Conservation (phyloP, 2,113 vertebrate genomes). For the Thunnus maccoyii region DNA sequence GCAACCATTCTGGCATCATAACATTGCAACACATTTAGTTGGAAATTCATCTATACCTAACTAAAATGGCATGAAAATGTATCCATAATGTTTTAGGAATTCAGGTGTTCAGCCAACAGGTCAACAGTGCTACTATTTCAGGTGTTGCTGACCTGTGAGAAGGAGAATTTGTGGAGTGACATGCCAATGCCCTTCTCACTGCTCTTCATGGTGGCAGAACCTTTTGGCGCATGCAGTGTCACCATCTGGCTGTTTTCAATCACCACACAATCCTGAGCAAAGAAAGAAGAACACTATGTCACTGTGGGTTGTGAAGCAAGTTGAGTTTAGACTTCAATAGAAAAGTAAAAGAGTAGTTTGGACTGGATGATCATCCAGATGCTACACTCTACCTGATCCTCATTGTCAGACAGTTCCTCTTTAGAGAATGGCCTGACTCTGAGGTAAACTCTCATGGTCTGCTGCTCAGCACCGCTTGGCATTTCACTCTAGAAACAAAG, state of each 20-base stretch:
- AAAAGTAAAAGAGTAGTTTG: too few relatives aligned
- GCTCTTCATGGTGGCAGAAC: conserved; percentile 88
- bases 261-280: conserved; percentile 86
- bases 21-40: not conserved
- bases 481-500: conserved; percentile 65
- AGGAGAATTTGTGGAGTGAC: conserved; percentile 88
- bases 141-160: conserved; percentile 84
- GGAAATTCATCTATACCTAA: not conserved
- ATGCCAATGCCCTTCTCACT: conserved; percentile 89
- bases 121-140: not conserved
- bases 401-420: conserved; percentile 83
- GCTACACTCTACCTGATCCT: conserved; percentile 85
- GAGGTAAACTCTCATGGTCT: conserved; percentile 88
- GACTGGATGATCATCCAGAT: not conserved
- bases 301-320: not conserved
- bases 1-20: not conserved
- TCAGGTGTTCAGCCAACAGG: too few relatives aligned
- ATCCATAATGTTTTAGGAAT: not conserved
- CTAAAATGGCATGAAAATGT: not conserved
- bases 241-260: conserved; percentile 86
- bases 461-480: conserved; percentile 65
- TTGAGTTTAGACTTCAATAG: not conserved
- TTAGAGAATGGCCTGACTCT: conserved; percentile 88
- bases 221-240: conserved; percentile 88
- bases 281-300: not conserved